phyloP scores from a whole-genome alignment of 2,113 vertebrate genomes.

The Candoia aspera region DNA sequence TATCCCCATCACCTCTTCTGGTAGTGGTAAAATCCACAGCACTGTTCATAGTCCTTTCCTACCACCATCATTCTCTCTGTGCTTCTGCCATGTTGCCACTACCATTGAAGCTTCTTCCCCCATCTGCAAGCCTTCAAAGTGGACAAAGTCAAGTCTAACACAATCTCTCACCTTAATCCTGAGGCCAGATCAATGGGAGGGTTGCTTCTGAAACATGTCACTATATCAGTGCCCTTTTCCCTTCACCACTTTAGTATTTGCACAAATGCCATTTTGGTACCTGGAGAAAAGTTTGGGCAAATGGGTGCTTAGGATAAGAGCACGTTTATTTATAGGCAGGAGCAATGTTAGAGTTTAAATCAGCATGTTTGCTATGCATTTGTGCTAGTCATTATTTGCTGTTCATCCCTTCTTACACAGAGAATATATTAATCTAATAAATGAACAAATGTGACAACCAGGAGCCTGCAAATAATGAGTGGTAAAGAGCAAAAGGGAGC shows the following conservation, averaged over 20 bases:
- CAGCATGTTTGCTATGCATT: constrained; percentile 15
- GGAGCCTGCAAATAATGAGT: constrained; percentile 1
- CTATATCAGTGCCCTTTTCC: not conserved
- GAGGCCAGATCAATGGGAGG: not conserved
- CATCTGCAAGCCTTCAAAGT: not conserved
- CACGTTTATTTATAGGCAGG: not conserved
- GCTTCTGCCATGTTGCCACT: not conserved
- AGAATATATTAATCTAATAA: constrained; percentile 7
- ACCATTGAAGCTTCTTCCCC: not conserved
- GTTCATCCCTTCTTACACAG: constrained; percentile 15
- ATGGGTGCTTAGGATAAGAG: constrained; percentile 4
- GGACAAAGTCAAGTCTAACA: not conserved
- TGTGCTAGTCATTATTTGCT: constrained; percentile 33
- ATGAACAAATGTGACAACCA: not conserved
- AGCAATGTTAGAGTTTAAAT: not conserved
- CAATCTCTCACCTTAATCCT: not conserved
- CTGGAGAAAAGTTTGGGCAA: not conserved
- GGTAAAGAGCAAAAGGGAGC: constrained; percentile 37
- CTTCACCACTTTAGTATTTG: constrained; percentile 5
- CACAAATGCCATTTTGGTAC: not conserved
- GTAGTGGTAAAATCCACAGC: too few relatives aligned
- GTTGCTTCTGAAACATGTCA: not conserved
- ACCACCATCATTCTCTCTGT: not conserved
- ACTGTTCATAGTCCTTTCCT: not conserved
- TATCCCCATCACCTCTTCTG: too few relatives aligned